Evolutionary conservation across 2,888 invertebrate genomes (phyloP), one percentile per base, ranked within the genome.

Genomic region (Neoaliturus tenellus): DNA sequence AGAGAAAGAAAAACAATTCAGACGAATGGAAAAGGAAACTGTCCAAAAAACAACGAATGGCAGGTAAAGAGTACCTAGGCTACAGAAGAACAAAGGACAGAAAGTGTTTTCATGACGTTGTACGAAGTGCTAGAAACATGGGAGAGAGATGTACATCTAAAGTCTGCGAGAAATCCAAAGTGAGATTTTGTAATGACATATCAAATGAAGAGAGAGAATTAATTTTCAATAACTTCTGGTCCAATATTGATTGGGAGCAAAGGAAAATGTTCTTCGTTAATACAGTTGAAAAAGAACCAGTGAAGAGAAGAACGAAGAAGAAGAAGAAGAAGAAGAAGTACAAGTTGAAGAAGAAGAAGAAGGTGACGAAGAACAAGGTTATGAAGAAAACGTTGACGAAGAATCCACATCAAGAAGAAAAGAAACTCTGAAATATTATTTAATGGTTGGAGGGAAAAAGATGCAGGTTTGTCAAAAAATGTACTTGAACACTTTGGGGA

Each of bases 121-220:
- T 1, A 71, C 73, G 31, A 33, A 71, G 73, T 71, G 73, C 73
- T 71, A 25, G 73, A 71, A 71, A 71, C 25, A 8, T 71, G 73
- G 73, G 39, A 39, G 39, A 20, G 33, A 71, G 73, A 31, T 71
- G 73, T 71, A 71, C 33, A n/a, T n/a, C n/a, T 39, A 31, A 71
- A 31, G 73, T 71, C 73, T 71, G 73, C 73, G 73, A 71, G 73
- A 71, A 31, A 71, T 71, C 73, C 73, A 71, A 71, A 71, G 73
- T 17, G 14, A 28, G 73, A 71, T 71, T 71, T 31, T 71, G 73
- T 71, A 31, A 71, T 71, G 31, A 71, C 25, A 71, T 71, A 71
- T 71, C 73, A 71, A 71, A 71, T 71, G 73, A 71, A 71, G 73
- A 33, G 25, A 31, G 73, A 71, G 73, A 71, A 71, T 1, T 71